Evolutionary conservation across 2,113 vertebrate species (phyloP).

Genomic region (Pseudorhombus dupliciocellatus): DNA sequence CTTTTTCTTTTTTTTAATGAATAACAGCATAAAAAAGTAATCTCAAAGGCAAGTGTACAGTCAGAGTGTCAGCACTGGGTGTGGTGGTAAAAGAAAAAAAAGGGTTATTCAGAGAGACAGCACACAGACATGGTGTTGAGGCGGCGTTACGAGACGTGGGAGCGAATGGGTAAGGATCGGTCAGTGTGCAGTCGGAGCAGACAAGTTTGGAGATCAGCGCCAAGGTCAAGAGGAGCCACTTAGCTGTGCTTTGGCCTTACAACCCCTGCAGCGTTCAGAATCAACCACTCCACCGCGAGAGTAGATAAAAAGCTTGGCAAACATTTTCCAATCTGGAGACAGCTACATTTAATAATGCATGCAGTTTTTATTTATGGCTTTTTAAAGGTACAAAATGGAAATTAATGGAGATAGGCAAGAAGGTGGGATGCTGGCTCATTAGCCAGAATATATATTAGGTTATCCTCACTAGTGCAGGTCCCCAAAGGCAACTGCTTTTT

Average conservation of each 20-base stretch:
- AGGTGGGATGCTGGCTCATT: constrained; percentile 54
- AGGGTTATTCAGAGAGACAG: constrained; percentile 54
- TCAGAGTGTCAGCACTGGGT: constrained; percentile 48
- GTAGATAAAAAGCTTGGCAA: constrained; percentile 66
- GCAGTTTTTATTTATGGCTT: constrained; percentile 56
- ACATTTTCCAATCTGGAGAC: constrained; percentile 48
- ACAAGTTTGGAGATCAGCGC: constrained; percentile 70
- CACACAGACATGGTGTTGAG: constrained; percentile 41
- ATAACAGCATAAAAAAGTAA: constrained; percentile 47
- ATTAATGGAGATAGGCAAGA: constrained; percentile 50
- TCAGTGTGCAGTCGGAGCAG: constrained; percentile 59
- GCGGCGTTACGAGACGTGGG: constrained; percentile 43
- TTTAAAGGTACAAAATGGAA: constrained; percentile 62
- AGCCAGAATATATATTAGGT: constrained; percentile 49
- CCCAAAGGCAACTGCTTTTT: constrained; percentile 32
- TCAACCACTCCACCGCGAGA: constrained; percentile 59
- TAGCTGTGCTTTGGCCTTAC: constrained; percentile 73
- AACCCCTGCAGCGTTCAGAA: constrained; percentile 67
- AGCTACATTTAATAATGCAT: constrained; percentile 50
- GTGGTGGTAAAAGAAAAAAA: constrained; percentile 39
- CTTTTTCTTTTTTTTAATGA: constrained; percentile 10
- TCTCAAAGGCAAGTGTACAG: constrained; percentile 49
- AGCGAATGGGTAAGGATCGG: constrained; percentile 45
- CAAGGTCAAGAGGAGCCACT: constrained; percentile 80
- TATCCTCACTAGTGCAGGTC: constrained; percentile 33